phyloP scores from a whole-genome alignment of 2,113 vertebrate genomes.

The Petrocephalus microphthalmus region DNA sequence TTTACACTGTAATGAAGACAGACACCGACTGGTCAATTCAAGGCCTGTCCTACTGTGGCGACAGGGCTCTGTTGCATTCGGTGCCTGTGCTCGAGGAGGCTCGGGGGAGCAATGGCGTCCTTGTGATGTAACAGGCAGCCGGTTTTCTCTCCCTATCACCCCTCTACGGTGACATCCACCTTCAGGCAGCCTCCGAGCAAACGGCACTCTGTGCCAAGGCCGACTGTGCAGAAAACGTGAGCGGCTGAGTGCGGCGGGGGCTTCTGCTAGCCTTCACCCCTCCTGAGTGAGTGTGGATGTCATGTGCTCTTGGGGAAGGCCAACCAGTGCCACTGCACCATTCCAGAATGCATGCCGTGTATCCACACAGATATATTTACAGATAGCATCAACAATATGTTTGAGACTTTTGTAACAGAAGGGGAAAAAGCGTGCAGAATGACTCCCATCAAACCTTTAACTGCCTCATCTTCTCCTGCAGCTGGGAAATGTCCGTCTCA shows the following conservation, averaged over 20 bases:
- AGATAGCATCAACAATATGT: not conserved
- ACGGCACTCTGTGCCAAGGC: not conserved
- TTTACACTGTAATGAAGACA: not conserved
- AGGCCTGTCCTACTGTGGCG: not conserved
- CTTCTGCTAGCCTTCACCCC: not conserved
- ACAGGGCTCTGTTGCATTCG: not conserved
- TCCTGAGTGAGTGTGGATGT: not conserved
- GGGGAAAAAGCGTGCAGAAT: not conserved
- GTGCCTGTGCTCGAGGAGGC: not conserved
- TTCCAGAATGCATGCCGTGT: not conserved
- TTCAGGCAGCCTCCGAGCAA: not conserved
- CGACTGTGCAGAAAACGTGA: not conserved
- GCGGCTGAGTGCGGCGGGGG: not conserved
- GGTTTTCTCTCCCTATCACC: not conserved
- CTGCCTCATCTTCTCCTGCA: constrained; percentile 71
- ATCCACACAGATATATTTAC: not conserved
- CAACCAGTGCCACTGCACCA: not conserved
- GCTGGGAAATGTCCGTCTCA: constrained; percentile 68
- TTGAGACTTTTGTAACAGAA: too few relatives aligned
- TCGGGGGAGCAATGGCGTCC: not conserved
- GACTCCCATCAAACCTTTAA: constrained; percentile 62
- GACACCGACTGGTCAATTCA: not conserved
- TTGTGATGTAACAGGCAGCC: not conserved
- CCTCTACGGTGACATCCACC: not conserved
- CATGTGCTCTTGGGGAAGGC: not conserved